These are phyloP conservation scores for Sphaerophoria rueppellii DNA, from an alignment of 2,888 invertebrate genomes.

Conservation along the genomic window DNA sequence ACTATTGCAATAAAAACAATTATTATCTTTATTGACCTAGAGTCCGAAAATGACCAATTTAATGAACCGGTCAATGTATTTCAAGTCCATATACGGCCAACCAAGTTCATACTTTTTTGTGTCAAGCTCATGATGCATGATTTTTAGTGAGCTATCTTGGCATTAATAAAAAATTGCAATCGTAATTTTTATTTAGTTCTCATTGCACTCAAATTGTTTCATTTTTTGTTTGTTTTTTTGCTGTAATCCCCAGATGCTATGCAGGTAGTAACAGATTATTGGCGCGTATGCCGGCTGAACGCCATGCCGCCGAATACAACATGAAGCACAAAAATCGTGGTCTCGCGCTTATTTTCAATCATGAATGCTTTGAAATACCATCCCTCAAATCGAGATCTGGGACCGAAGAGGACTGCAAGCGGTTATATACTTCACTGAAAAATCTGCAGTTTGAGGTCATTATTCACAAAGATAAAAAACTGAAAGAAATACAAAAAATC, in stretches of 20 bases:
- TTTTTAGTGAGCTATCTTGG: too few species aligned
- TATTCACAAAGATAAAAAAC: conserved; percentile 87
- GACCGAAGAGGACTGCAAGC: conserved; percentile 92
- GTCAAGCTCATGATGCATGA: neutral
- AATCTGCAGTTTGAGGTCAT: conserved; percentile 88
- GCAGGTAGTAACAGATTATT: conserved; percentile 78
- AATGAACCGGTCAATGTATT: conserved; percentile 43
- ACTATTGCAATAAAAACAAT: conserved; percentile 16
- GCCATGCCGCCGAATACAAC: conserved; percentile 90
- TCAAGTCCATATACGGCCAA: conserved; percentile 11
- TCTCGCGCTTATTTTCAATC: conserved; percentile 94
- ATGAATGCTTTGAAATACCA: conserved; percentile 90
- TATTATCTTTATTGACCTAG: conserved; percentile 57
- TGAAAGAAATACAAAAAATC: conserved; percentile 86
- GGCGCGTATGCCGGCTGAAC: conserved; percentile 86
- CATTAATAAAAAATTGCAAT: too few species aligned
- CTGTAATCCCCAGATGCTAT: conserved; percentile 36
- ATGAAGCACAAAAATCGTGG: conserved; percentile 94
- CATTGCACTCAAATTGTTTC: conserved; percentile 10
- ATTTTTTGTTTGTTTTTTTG: too few species aligned
- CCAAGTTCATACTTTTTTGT: neutral
- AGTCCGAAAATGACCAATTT: conserved; percentile 31
- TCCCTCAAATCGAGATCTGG: conserved; percentile 89
- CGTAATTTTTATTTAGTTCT: too few species aligned
- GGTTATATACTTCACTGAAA: conserved; percentile 86